Evolutionary conservation across 2,888 invertebrate species (phyloP).

Genomic region (Trissonchulus latispiculum): DNA sequence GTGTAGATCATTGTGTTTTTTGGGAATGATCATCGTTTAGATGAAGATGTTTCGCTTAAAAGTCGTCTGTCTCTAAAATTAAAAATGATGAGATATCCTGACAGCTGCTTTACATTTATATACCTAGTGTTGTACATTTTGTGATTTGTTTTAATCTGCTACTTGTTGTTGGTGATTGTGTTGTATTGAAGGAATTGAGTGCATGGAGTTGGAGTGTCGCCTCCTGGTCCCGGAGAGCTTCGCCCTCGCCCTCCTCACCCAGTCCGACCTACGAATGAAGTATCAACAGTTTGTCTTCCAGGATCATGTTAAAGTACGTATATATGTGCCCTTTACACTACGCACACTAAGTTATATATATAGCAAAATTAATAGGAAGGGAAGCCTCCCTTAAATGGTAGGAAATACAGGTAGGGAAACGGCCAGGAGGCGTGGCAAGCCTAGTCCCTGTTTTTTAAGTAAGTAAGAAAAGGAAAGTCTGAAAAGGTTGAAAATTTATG

Average conservation of each 20-base stretch:
- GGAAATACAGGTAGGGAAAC: too few relatives aligned
- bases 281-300: slow-evolving; percentile 91
- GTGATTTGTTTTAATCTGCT: too few relatives aligned
- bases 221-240: slow-evolving; percentile 92
- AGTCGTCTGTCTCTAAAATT: background rate
- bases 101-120: background rate
- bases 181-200: slow-evolving; percentile 66
- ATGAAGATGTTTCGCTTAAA: background rate
- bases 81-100: background rate
- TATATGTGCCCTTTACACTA: too few relatives aligned
- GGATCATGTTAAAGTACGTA: slow-evolving; percentile 77
- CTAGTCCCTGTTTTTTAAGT: too few relatives aligned
- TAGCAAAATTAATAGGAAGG: too few relatives aligned
- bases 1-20: too few relatives aligned
- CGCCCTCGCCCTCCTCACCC: slow-evolving; percentile 70
- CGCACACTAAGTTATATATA: background rate
- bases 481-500: too few relatives aligned
- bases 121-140: too few relatives aligned
- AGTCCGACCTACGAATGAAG: slow-evolving; percentile 71
- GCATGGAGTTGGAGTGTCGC: slow-evolving; percentile 91
- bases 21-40: too few relatives aligned
- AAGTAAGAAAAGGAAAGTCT: too few relatives aligned
- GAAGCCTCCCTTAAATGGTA: background rate
- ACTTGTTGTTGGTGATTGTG: too few relatives aligned
- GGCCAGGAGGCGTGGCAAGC: too few relatives aligned